Evolutionary conservation across 2,113 vertebrate genomes (phyloP).

Genomic region (Ophiodon elongatus): DNA sequence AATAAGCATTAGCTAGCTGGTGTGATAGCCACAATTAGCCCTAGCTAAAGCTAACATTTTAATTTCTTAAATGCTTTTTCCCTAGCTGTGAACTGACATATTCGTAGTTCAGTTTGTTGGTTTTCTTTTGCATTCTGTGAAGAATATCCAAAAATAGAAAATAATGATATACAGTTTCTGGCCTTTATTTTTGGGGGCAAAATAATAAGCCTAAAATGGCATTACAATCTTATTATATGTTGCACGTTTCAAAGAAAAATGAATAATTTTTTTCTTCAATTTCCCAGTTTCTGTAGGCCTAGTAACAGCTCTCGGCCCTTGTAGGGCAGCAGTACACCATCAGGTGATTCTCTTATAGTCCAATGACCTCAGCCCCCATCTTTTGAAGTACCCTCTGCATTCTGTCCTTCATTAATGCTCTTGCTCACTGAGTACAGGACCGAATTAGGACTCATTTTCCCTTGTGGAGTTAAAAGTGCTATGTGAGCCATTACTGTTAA

Average conservation of each 20-base stretch:
- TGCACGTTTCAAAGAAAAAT: not conserved
- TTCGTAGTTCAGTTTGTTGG: too few species aligned
- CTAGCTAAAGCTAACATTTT: not conserved
- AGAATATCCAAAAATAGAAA: too few species aligned
- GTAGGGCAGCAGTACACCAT: not conserved
- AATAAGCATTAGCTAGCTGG: too few species aligned
- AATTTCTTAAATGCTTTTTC: not conserved
- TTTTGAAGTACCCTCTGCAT: constrained; percentile 35
- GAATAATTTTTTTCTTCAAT: not conserved
- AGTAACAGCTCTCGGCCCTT: not conserved
- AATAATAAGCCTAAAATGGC: too few species aligned
- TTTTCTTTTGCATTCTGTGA: too few species aligned
- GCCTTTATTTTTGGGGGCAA: too few species aligned
- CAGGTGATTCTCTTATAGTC: constrained; percentile 30
- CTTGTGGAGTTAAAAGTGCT: not conserved
- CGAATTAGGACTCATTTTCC: constrained; percentile 32
- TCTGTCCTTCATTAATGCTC: constrained; percentile 22
- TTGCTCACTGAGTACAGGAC: not conserved
- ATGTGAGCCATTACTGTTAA: constrained; percentile 22
- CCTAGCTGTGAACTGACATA: not conserved
- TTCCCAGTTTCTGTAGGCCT: not conserved
- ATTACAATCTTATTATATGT: not conserved
- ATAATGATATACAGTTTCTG: too few species aligned
- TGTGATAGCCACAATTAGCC: not conserved
- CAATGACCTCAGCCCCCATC: constrained; percentile 36